Evolutionary conservation across 2,888 invertebrate species (phyloP), one percentile per base, ranked within the genome.

Genomic region (Nomada goodeniana): DNA sequence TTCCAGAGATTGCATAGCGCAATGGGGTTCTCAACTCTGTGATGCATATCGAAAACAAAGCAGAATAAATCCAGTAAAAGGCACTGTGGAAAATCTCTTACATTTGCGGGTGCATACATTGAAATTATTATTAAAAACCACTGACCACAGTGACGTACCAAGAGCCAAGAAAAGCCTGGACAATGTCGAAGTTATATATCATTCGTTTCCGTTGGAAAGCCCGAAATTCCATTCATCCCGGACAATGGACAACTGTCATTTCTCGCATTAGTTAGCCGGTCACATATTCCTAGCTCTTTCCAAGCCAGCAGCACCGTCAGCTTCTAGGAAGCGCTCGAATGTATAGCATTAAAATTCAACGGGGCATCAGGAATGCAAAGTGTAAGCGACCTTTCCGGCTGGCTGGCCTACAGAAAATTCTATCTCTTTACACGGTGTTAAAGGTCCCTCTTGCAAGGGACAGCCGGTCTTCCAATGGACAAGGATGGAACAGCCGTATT

Each of bases 311-410:
- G 15, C 64, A 7, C 9, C 57, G 57, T 59, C 73, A 73, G 65
- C 67, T 77, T 77, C 77, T 47, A 67, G 55, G 72, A 73, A 79
- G 20, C 63, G 73, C 64, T 80, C 73, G 80, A 53, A 79, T 72
- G 72, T 71, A 64, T 57, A 36, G 53, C 72, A 72, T 82, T 80
- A 82, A 82, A 82, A 82, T 82, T 80, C 82, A 82, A 81, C 76
- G 76, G 69, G 61, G 71, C 82, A 72, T 72, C 82, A 76, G 72
- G 76, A 69, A 73, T 81, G 81, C 69, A 76, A 82, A 76, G 65
- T 55, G 75, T 72, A 47, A 80, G 64, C 57, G 75, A 82, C 68
- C 74, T 72, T 79, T 65, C 79, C 63, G 65, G 70, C 55, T 55
- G 50, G 36, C 55, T 29, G 36, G 29, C 47, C 42, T 52, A 57